Percentiles rank a stretch among this genome's conserved stretches.
phyloP scores from a whole-genome alignment of 1,140 invertebrate species.

The Archegozetes longisetosus region DNA sequence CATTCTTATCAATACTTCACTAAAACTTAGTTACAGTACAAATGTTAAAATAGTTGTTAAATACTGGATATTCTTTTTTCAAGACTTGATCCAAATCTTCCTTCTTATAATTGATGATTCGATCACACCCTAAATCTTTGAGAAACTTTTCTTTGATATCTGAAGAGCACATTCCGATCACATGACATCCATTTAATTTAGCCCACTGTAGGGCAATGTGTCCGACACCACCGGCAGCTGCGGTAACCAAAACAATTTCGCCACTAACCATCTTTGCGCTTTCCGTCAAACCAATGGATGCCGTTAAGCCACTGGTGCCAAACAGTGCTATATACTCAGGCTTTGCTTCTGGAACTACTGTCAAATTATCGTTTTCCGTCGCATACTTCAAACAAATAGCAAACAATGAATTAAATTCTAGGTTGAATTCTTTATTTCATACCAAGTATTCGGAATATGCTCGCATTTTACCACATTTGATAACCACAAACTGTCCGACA shows the following conservation, averaged over 20 bases:
- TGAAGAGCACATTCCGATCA: constrained; percentile 30
- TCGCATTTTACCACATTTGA: constrained; percentile 1
- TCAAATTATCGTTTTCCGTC: not conserved
- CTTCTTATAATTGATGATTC: constrained; percentile 30
- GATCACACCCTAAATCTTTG: constrained; percentile 29
- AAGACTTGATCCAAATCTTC: constrained; percentile 29
- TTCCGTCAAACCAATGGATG: constrained; percentile 29
- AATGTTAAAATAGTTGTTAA: too few species aligned
- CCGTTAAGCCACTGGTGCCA: constrained; percentile 28
- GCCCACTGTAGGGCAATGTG: constrained; percentile 30
- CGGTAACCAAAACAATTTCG: constrained; percentile 28
- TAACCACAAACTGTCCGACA: constrained; percentile 5
- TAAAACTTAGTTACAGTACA: not conserved
- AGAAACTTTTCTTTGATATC: constrained; percentile 29
- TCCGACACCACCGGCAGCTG: constrained; percentile 30
- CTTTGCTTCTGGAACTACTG: constrained; percentile 23
- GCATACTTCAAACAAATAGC: not conserved
- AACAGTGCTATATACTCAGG: constrained; percentile 27
- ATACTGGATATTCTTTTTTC: constrained; percentile 28
- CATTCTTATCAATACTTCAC: not conserved
- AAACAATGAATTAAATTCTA: not conserved
- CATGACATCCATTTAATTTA: constrained; percentile 28
- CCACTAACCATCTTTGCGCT: constrained; percentile 21
- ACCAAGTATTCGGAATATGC: constrained; percentile 10
- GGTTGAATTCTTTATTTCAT: not conserved